Percentiles rank a stretch among this genome's conserved stretches.
These are phyloP conservation scores for Shinisaurus crocodilurus DNA, from an alignment of 2,113 vertebrate genomes.

Conservation along the genomic window DNA sequence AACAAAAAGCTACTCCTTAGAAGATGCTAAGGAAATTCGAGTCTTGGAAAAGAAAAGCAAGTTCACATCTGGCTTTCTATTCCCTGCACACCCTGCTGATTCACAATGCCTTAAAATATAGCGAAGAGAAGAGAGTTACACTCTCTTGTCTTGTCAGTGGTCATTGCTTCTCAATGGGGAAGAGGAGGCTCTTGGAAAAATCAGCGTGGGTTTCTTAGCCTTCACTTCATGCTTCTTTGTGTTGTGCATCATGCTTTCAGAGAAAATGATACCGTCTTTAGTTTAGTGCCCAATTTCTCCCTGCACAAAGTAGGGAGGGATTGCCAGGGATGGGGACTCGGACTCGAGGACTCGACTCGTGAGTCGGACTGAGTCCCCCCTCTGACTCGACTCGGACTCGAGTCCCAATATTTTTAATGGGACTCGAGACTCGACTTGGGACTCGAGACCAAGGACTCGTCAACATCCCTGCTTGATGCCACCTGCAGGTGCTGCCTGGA, in stretches of 20 bases:
- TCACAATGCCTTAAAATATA: background rate
- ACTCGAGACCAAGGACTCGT: too few species aligned
- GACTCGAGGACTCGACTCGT: too few species aligned
- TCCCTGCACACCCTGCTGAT: background rate
- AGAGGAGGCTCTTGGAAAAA: background rate
- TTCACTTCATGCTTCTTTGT: background rate
- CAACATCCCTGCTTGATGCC: too few species aligned
- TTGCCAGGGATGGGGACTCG: too few species aligned
- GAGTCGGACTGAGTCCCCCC: too few species aligned
- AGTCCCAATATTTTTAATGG: too few species aligned
- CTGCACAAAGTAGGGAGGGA: background rate
- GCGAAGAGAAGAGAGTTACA: background rate
- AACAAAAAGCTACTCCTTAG: background rate
- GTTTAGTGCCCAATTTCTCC: background rate
- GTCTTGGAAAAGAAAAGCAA: background rate
- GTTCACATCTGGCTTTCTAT: background rate
- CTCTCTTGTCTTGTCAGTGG: background rate
- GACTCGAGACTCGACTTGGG: too few species aligned
- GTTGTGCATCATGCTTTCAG: background rate
- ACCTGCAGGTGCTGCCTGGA: too few species aligned
- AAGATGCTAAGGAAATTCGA: background rate
- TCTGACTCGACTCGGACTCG: too few species aligned
- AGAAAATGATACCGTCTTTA: background rate
- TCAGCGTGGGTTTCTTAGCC: background rate
- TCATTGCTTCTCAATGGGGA: background rate